Evolutionary conservation across 2,797 vertebrate genomes (phyloP).

Genomic region (Acipenser transmontanus): DNA sequence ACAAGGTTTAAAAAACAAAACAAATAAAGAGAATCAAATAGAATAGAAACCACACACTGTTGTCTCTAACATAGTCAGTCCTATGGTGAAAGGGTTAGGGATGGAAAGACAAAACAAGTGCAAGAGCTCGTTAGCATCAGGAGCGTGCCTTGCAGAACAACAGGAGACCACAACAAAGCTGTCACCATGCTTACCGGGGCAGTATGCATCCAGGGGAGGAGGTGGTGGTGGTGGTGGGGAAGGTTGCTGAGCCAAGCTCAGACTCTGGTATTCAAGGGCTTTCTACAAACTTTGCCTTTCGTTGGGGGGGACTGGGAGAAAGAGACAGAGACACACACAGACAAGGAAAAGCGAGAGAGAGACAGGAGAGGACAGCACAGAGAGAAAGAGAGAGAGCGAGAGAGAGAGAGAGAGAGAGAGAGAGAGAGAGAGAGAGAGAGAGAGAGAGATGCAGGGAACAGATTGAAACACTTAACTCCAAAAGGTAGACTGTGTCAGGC

Average conservation of each 20-base stretch:
- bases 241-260: constrained; percentile 71
- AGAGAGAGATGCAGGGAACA: constrained; percentile 50
- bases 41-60: constrained; percentile 15
- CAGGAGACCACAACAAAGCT: no score
- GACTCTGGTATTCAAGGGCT: constrained; percentile 92
- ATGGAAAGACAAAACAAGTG: background rate
- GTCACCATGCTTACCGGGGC: constrained; percentile 69
- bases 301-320: constrained; percentile 77
- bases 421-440: no score
- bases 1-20: background rate
- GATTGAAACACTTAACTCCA: constrained; percentile 65
- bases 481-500: background rate
- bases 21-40: constrained; percentile 22
- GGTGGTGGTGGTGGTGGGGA: constrained; percentile 76
- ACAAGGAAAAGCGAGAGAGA: no score
- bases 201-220: constrained; percentile 72
- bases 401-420: constrained; percentile 21
- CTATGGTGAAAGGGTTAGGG: background rate
- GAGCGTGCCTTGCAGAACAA: no score
- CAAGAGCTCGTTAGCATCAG: background rate
- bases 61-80: background rate
- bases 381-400: no score
- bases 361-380: no score
- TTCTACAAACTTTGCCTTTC: constrained; percentile 97
- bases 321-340: no score